These are phyloP conservation scores for Tachina fera DNA, from an alignment of 2,888 invertebrate genomes.

Conservation along the genomic window DNA sequence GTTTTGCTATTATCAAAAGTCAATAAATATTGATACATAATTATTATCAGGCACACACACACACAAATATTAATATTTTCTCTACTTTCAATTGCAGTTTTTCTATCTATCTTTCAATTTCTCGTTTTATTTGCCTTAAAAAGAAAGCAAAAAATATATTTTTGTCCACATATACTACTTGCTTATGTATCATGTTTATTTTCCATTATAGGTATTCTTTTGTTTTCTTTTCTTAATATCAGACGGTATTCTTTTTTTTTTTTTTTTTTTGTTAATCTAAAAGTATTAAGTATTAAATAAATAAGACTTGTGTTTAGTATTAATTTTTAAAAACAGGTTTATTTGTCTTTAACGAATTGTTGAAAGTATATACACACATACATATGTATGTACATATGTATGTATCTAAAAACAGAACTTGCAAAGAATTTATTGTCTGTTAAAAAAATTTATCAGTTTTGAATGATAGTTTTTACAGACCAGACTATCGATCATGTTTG, in stretches of 20 bases:
- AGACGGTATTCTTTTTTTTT: not conserved
- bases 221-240: conserved; percentile 4
- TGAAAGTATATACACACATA: not conserved
- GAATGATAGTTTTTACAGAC: no score
- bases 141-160: conserved; percentile 1
- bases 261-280: not conserved
- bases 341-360: not conserved
- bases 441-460: no score
- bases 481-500: no score
- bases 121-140: conserved; percentile 17
- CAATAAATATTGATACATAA: conserved; percentile 58
- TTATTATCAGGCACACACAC: conserved; percentile 27
- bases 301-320: not conserved
- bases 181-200: not conserved
- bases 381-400: not conserved
- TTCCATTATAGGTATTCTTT: not conserved
- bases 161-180: not conserved
- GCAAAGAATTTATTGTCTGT: not conserved
- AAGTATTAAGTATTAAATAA: not conserved
- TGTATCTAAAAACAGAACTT: not conserved
- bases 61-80: conserved; percentile 11
- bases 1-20: conserved; percentile 44
- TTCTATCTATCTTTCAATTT: conserved; percentile 4
- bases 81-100: conserved; percentile 51
- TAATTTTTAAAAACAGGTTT: conserved; percentile 27